Evolutionary conservation across 1,140 invertebrate species (phyloP).

Genomic region (Brachionus paranguensis): DNA sequence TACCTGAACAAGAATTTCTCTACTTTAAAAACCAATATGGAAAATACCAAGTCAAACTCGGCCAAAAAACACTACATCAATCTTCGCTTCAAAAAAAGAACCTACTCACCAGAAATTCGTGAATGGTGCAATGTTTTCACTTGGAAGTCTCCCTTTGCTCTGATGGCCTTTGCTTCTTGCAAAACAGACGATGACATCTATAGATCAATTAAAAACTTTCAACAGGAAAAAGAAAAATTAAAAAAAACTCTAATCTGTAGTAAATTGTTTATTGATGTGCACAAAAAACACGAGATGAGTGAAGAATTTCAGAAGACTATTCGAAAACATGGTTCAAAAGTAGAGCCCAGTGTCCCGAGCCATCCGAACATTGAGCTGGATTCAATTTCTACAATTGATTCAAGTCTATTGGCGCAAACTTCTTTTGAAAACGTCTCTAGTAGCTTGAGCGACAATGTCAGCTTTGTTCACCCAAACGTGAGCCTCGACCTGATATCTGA

Average conservation of each 20-base stretch:
- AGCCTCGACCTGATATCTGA: not conserved
- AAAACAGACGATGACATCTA: not conserved
- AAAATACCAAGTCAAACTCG: not conserved
- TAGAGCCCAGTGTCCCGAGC: not conserved
- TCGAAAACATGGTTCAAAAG: not conserved
- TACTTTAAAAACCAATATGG: not conserved
- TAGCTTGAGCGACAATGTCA: not conserved
- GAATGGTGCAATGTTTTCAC: conserved; percentile 18
- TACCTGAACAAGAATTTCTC: not conserved
- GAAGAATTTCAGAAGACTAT: conserved; percentile 19
- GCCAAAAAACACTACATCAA: not conserved
- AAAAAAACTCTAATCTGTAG: not conserved
- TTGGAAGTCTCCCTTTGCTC: not conserved
- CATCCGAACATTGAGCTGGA: conserved; percentile 5
- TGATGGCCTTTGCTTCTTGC: not conserved
- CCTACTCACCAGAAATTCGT: not conserved
- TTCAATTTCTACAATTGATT: not conserved
- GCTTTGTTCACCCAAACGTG: not conserved
- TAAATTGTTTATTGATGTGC: conserved; percentile 30
- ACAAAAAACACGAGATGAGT: not conserved
- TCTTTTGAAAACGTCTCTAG: not conserved
- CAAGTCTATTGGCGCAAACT: not conserved
- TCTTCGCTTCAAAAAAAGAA: not conserved
- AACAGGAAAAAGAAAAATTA: not conserved
- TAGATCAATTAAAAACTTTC: not conserved